Percentiles rank a stretch among this genome's conserved stretches.
Conservation (phyloP, 2,113 vertebrate species). For the Terrapene triunguis region DNA sequence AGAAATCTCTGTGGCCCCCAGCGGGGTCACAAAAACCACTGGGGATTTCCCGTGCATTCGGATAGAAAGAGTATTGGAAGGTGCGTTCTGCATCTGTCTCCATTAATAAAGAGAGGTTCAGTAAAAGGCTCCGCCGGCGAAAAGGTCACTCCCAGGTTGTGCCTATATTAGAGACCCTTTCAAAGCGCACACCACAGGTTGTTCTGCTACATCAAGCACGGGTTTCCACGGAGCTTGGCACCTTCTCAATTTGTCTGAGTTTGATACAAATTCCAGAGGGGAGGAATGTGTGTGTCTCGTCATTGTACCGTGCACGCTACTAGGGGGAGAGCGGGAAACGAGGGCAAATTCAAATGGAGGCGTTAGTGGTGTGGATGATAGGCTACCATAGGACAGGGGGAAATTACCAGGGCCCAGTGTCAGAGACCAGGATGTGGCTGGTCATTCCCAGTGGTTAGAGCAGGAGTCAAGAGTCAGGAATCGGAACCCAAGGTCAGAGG, state of each 20-base stretch:
- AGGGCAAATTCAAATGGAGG: neutral
- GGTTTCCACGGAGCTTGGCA: neutral
- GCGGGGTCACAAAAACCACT: constrained; percentile 27
- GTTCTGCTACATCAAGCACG: constrained; percentile 6
- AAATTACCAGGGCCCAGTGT: neutral
- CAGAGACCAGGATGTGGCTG: neutral
- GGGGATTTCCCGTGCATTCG: constrained; percentile 41
- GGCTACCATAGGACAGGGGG: neutral
- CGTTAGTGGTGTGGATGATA: neutral
- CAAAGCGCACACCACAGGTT: neutral
- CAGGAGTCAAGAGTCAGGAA: too few relatives aligned
- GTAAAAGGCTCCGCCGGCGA: constrained; percentile 28
- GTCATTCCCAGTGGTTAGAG: neutral
- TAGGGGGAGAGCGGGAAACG: neutral
- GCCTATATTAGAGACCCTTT: constrained; percentile 35
- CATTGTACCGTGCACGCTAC: accelerated
- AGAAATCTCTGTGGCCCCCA: constrained; percentile 38
- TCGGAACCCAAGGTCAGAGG: neutral
- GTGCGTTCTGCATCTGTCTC: constrained; percentile 49
- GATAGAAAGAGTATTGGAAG: constrained; percentile 46
- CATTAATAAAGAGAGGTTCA: constrained; percentile 32
- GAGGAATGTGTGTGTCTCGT: accelerated
- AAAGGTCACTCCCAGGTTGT: neutral
- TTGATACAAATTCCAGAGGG: neutral
- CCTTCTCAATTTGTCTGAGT: constrained; percentile 14